A percentile compares a stretch with the other conserved stretches of the same genome.
These are phyloP conservation scores for Ectropis crepuscularia DNA, from an alignment of 2,888 invertebrate species.

Conservation along the genomic window DNA sequence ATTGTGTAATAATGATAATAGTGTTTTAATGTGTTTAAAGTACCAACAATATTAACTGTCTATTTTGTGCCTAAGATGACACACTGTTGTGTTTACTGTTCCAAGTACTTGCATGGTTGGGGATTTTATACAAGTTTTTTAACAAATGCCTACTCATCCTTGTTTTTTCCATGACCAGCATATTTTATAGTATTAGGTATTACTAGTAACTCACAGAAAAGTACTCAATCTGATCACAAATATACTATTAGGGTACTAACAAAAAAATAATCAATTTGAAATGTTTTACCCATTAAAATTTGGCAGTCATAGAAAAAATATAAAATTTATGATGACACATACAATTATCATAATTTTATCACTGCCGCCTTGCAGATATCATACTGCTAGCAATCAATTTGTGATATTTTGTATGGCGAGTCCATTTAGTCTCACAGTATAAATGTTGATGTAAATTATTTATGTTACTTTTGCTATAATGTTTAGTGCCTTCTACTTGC, in stretches of 20 bases:
- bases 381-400: conserved; percentile 4
- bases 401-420: conserved; percentile 27
- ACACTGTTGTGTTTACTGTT: not conserved
- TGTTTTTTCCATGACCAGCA: no score
- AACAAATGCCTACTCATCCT: not conserved
- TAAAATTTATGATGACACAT: not conserved
- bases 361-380: not conserved
- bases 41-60: not conserved
- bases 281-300: not conserved
- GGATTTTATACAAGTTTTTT: not conserved
- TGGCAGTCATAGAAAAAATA: not conserved
- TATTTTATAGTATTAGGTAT: no score
- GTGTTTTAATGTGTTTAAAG: not conserved
- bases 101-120: not conserved
- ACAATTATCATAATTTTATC: not conserved
- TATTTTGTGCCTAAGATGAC: not conserved
- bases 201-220: no score
- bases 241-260: no score
- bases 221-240: no score
- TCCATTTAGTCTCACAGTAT: conserved; percentile 32
- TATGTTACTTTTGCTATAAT: conserved; percentile 24
- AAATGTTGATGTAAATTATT: conserved; percentile 38
- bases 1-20: not conserved
- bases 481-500: conserved; percentile 31
- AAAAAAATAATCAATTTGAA: no score